Evolutionary conservation across 2,113 vertebrate genomes (phyloP).

Genomic region (Redunca redunca): DNA sequence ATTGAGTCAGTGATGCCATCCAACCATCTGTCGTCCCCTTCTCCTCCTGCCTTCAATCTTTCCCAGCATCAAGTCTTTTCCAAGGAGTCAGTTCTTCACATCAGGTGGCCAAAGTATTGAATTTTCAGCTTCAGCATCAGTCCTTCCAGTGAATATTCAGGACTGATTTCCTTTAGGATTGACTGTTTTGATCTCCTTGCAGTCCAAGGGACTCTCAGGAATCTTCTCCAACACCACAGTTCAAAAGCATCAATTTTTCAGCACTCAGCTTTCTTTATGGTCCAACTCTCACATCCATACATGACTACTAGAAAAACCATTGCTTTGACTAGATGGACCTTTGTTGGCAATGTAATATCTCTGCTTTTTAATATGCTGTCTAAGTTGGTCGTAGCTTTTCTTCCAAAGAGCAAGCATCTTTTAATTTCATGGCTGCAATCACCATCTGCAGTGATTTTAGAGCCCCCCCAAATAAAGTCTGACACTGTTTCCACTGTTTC

Average conservation of each 20-base stretch:
- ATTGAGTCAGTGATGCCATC: too few species aligned
- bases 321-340: not conserved
- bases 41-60: not conserved
- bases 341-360: not conserved
- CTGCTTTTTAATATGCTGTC: not conserved
- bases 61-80: not conserved
- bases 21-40: not conserved
- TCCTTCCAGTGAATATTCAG: not conserved
- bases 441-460: not conserved
- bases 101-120: not conserved
- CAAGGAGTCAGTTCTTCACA: not conserved
- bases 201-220: not conserved
- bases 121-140: not conserved
- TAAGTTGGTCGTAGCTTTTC: not conserved
- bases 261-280: rapidly evolving
- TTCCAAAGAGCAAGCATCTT: not conserved
- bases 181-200: not conserved
- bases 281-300: not conserved
- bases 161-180: not conserved
- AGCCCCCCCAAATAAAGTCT: not conserved
- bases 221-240: not conserved
- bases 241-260: not conserved
- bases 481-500: not conserved
- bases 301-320: not conserved
- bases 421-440: not conserved